Conservation (phyloP, 1,140 invertebrate species). For the Geopemphigus sp. region DNA sequence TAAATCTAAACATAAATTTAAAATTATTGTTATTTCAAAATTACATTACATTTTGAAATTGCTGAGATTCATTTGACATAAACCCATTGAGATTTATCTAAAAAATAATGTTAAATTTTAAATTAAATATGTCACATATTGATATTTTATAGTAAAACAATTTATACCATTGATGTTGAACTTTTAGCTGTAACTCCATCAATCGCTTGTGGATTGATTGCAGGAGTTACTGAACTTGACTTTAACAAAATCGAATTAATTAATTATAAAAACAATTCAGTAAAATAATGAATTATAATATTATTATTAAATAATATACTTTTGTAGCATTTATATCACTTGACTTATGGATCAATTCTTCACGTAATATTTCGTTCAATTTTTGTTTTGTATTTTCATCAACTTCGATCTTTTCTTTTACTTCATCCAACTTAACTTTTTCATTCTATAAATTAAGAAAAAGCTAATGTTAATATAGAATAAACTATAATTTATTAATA, state of each 20-base stretch:
- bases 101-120: conserved; percentile 12
- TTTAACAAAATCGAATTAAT: conserved; percentile 11
- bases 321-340: conserved; percentile 19
- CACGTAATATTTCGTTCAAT: background rate
- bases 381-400: conserved; percentile 6
- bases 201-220: conserved; percentile 52
- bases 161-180: conserved; percentile 29
- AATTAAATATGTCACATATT: background rate
- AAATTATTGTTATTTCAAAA: background rate
- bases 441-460: conserved; percentile 1
- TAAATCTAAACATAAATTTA: background rate
- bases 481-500: background rate
- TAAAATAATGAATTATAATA: background rate
- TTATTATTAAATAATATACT: background rate
- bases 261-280: background rate
- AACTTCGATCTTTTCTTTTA: conserved; percentile 13
- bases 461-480: background rate
- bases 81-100: conserved; percentile 8
- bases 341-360: background rate
- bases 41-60: background rate
- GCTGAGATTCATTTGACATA: background rate
- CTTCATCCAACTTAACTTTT: conserved; percentile 2
- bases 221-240: conserved; percentile 50
- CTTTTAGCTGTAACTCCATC: conserved; percentile 35
- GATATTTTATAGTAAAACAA: background rate